Conservation (phyloP, 35 echinoderm and acorn worm species). For the Heliocidaris tuberculata region DNA sequence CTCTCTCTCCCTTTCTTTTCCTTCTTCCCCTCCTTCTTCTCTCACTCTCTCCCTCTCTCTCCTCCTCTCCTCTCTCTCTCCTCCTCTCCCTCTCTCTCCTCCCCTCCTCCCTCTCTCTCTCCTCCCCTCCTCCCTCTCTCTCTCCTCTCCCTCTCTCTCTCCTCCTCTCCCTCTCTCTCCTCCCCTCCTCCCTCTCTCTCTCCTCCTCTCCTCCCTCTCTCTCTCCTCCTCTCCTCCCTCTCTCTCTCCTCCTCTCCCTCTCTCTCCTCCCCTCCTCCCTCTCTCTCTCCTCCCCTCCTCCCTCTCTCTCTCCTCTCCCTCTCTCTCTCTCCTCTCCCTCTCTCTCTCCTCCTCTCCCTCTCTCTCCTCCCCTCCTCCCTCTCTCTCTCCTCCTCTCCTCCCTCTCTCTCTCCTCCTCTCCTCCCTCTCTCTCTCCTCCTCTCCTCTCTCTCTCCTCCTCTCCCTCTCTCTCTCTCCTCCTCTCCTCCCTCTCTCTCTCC, state of each 20-base stretch:
- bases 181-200: background rate
- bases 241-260: no score
- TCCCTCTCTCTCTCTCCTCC: background rate
- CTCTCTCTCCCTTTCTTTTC: background rate
- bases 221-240: background rate
- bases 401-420: background rate
- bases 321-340: background rate
- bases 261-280: background rate
- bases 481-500: background rate
- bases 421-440: no score
- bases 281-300: background rate
- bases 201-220: background rate
- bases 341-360: background rate
- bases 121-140: background rate
- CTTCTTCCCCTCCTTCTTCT: background rate
- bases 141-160: background rate
- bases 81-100: background rate
- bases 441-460: background rate
- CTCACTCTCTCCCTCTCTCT: background rate
- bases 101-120: background rate
- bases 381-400: background rate
- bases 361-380: background rate
- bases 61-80: no score
- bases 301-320: background rate
- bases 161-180: background rate